Evolutionary conservation across 1,140 invertebrate genomes (phyloP), one percentile per base, ranked within the genome.

Genomic region (Achroia grisella): DNA sequence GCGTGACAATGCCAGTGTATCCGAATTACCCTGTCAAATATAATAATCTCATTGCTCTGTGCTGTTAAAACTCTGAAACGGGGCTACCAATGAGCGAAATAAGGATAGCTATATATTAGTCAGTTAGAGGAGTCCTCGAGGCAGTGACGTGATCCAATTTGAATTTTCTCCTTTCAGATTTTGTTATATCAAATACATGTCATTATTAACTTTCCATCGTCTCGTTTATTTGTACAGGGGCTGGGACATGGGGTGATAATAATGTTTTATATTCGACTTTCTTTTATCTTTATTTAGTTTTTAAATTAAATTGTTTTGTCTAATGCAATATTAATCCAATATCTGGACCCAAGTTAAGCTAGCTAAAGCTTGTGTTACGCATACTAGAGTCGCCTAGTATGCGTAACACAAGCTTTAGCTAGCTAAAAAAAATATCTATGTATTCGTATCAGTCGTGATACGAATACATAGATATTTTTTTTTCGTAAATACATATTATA

Each of bases 21-120:
- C 69, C 53, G 66, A 72, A 83, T 76, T 73, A 77, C 58, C 69
- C 68, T 72, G 76, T 82, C 80, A 79, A 79, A 77, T 74, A 69
- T 79, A 77, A 77, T 77, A 79, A 80, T 73, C 73, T 57, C 56
- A 56, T 59, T 63, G 44, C 39, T 48, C 47, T 34, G 14, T 15
- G 10, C 14, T 61, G 63, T 66, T 64, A 66, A 71, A 69, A 69
- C 52, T 62, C 52, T 44, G 44, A 62, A 66, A 72, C 61, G 65
- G 43, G 41, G 43, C 61, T 62, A 63, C 17, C 11, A 10, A 39
- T 13, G 42, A 32, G 65, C 42, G 37, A 23, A 23, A 23, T 23
- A 23, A 23, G 17, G 17, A 23, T 12, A 10, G 10, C 58, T 59
- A 34, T 56, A 44, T 17, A 23, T 33, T n/a, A 15, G 30, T 57